phyloP scores from a whole-genome alignment of 1,140 invertebrate species.

The Sinonovacula constricta region DNA sequence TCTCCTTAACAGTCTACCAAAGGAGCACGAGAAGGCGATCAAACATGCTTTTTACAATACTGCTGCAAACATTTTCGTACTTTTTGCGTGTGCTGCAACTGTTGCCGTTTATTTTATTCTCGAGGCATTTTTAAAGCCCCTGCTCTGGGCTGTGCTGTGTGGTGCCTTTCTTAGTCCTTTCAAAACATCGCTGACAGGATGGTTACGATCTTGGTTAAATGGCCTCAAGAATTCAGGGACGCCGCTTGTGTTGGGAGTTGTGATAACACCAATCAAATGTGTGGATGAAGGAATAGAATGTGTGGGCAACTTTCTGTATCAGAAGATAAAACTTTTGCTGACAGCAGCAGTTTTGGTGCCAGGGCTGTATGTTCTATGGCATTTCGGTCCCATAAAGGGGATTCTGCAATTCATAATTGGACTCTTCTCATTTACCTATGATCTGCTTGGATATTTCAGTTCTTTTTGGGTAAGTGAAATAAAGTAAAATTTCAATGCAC shows the following conservation, averaged over 20 bases:
- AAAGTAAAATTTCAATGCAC: too few species aligned
- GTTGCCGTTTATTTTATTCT: constrained; percentile 89
- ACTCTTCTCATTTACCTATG: constrained; percentile 67
- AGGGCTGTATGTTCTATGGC: constrained; percentile 73
- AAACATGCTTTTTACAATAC: constrained; percentile 78
- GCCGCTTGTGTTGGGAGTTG: constrained; percentile 83
- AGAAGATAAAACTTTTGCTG: constrained; percentile 72
- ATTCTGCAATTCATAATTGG: constrained; percentile 66
- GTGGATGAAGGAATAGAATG: constrained; percentile 85
- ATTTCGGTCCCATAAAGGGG: constrained; percentile 73
- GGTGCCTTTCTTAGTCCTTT: constrained; percentile 94
- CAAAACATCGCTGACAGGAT: constrained; percentile 86
- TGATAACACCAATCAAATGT: constrained; percentile 86
- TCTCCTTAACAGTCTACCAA: constrained; percentile 71
- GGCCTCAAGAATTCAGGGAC: constrained; percentile 78
- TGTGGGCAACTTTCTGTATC: constrained; percentile 81
- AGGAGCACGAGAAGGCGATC: constrained; percentile 86
- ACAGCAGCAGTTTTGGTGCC: constrained; percentile 65
- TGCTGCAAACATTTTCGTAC: constrained; percentile 75
- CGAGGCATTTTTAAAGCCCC: constrained; percentile 93
- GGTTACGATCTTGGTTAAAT: constrained; percentile 85
- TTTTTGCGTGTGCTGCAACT: constrained; percentile 67
- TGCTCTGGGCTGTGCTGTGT: constrained; percentile 96
- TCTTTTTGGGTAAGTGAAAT: constrained; percentile 74
- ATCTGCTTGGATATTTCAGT: constrained; percentile 75